Evolutionary conservation across 2,113 vertebrate genomes (phyloP).

Genomic region (Takifugu bimaculatus): DNA sequence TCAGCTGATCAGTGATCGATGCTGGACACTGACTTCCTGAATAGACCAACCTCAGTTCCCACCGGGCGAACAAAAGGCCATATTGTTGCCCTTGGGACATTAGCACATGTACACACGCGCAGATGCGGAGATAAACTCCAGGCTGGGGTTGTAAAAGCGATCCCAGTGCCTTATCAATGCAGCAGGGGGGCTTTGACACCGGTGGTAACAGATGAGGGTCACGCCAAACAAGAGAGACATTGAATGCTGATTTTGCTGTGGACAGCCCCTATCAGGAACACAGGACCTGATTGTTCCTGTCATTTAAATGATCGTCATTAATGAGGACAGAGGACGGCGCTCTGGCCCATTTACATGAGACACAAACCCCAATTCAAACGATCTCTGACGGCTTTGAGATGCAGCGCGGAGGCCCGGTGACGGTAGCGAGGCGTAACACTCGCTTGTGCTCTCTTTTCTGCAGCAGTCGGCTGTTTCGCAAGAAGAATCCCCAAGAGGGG

Average conservation of each 20-base stretch:
- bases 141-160: constrained; percentile 40
- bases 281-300: constrained; percentile 63
- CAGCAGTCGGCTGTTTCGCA: constrained; percentile 78
- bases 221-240: constrained; percentile 67
- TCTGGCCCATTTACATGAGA: constrained; percentile 26
- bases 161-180: constrained; percentile 51
- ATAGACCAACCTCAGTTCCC: constrained; percentile 52
- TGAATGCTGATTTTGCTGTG: constrained; percentile 64
- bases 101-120: constrained; percentile 54
- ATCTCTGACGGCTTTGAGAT: constrained; percentile 2
- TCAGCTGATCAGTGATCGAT: constrained; percentile 43
- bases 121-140: constrained; percentile 57
- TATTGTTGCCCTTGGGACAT: constrained; percentile 61
- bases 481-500: constrained; percentile 76
- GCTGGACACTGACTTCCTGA: constrained; percentile 33
- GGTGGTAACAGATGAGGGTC: constrained; percentile 65
- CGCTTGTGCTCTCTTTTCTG: constrained; percentile 9
- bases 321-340: constrained; percentile 29
- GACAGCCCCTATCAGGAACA: constrained; percentile 56
- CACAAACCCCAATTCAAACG: constrained; percentile 18
- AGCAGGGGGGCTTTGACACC: constrained; percentile 63
- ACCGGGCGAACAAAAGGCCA: constrained; percentile 60
- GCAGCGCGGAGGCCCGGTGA: neutral
- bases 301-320: constrained; percentile 42
- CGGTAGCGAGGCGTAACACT: constrained; percentile 18